Conservation (phyloP, 2,113 vertebrate species). For the Phaethon lepturus region DNA sequence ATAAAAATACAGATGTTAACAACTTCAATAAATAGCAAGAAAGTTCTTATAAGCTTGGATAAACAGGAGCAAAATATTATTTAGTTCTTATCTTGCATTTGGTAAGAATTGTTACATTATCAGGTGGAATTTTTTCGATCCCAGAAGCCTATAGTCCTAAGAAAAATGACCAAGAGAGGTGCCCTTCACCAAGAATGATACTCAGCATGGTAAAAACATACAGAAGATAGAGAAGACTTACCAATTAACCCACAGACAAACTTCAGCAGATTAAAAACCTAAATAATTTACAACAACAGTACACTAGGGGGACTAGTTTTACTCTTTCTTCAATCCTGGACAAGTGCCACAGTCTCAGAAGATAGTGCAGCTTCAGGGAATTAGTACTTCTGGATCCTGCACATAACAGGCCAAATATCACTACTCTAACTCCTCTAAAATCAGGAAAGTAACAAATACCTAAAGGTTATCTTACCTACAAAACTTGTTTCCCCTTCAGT, state of each 20-base stretch:
- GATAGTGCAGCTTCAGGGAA: not conserved
- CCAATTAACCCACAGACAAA: not conserved
- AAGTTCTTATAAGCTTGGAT: not conserved
- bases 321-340: not conserved
- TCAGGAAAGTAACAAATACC: not conserved
- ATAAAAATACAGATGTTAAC: not conserved
- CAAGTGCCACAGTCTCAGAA: not conserved
- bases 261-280: not conserved
- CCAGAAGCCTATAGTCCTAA: not conserved
- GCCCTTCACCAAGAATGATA: not conserved
- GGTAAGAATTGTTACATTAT: not conserved
- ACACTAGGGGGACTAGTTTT: slow-evolving; percentile 67
- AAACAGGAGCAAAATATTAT: not conserved
- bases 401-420: not conserved
- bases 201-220: not conserved
- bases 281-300: slow-evolving; percentile 39
- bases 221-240: not conserved
- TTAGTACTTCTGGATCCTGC: not conserved
- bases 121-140: not conserved
- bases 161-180: not conserved
- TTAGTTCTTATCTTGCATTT: not conserved
- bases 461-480: not conserved
- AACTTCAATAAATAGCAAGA: not conserved
- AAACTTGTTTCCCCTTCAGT: not conserved
- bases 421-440: not conserved